Evolutionary conservation across 2,888 invertebrate species (phyloP).

Genomic region (Ganaspis brasiliensis): DNA sequence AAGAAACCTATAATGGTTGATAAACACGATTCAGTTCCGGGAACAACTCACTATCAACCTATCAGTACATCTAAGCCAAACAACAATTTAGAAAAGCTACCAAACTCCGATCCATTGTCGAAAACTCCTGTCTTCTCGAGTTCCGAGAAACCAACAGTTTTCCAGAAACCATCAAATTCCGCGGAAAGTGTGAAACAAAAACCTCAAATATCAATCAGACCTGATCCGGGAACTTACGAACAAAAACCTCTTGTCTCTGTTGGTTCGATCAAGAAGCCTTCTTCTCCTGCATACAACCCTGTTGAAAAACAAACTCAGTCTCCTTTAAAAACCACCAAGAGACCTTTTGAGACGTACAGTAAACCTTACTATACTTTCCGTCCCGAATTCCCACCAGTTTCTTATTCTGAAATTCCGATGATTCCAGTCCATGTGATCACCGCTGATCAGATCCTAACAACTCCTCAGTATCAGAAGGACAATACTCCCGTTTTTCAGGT

Average conservation of each 20-base stretch:
- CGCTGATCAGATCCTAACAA: conserved; percentile 69
- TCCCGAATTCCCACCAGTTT: conserved; percentile 47
- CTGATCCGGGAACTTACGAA: conserved; percentile 13
- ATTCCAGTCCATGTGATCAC: conserved; percentile 77
- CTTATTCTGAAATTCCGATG: conserved; percentile 74
- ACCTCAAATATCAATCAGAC: conserved; percentile 2
- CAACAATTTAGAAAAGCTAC: not conserved
- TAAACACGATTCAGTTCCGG: not conserved
- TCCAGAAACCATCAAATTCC: not conserved
- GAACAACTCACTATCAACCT: not conserved
- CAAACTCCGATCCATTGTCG: not conserved
- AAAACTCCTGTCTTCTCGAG: not conserved
- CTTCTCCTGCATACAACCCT: not conserved
- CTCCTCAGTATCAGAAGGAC: conserved; percentile 60
- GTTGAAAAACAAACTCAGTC: not conserved
- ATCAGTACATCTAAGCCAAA: not conserved
- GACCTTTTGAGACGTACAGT: not conserved
- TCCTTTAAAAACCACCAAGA: conserved; percentile 7
- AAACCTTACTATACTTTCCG: conserved; percentile 27
- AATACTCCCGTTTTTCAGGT: conserved; percentile 71
- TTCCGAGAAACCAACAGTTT: not conserved
- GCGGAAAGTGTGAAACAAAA: not conserved
- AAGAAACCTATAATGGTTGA: not conserved
- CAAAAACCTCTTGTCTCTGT: not conserved
- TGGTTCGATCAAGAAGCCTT: not conserved